Evolutionary conservation across 1,140 invertebrate species (phyloP), one percentile per base, ranked within the genome.

Genomic region (Dufourea novaeangliae): DNA sequence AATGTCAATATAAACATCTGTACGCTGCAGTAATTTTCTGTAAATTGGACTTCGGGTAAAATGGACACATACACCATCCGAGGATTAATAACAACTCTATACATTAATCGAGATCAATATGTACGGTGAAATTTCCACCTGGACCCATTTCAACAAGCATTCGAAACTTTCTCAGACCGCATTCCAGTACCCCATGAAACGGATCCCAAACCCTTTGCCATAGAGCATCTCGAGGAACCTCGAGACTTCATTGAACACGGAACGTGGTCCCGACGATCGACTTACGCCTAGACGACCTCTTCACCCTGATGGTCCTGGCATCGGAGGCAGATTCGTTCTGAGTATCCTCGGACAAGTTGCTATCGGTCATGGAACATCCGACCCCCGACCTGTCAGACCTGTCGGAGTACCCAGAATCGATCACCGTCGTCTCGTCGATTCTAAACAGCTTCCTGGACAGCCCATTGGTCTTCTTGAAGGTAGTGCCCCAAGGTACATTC

Each of bases 381-480:
- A 27, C 32, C 6, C 22, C 29, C 0, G 56, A 61, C 11, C 1
- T 50, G 0, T 61, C 64, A 0, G 64, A 75, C 2, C 25, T 70
- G 14, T 88, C 86, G 8, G 87, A 88, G 37, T 86, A 88, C 1
- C 87, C 87, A 0, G 87, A 87, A 32, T 88, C 86, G 1, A 79
- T 27, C 0, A 86, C 62, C 0, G 22, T 46, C 8, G 83, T 83
- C 32, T 87, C 84, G 39, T 85, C 79, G 59, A 86, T 84, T 12
- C 78, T 71, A 29, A 79, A 83, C 0, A 86, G 29, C 2, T 37
- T 64, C 34, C 25, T 63, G 2, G 39, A n/a, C 3, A 61, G 11
- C 1, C 27, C 1, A 61, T 22, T 59, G 10, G 8, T 64, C 6
- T 12, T 46, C 12, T 41, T 70, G 34, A 17, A 63, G 7, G 10